Conservation (phyloP, 2,888 invertebrate species). For the Apamea anceps region DNA sequence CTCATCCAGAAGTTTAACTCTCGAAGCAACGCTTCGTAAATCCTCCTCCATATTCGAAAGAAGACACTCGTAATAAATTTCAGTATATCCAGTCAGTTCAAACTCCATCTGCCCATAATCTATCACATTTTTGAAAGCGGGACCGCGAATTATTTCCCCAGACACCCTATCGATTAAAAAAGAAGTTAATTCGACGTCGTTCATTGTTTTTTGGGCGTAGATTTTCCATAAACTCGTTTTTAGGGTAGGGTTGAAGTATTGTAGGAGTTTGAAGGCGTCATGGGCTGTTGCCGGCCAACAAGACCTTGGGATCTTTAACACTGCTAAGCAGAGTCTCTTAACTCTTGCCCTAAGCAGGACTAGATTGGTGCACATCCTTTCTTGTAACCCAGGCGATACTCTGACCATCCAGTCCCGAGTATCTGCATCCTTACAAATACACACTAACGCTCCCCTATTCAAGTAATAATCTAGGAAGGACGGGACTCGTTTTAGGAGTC, state of each 20-base stretch:
- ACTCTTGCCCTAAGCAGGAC: constrained; percentile 81
- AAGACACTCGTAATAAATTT: constrained; percentile 84
- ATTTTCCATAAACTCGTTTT: constrained; percentile 83
- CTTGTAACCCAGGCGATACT: constrained; percentile 83
- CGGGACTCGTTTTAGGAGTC: constrained; percentile 79
- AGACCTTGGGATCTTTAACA: constrained; percentile 79
- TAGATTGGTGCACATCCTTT: constrained; percentile 82
- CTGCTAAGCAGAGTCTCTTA: constrained; percentile 82
- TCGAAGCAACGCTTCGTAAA: constrained; percentile 81
- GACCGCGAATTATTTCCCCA: constrained; percentile 84
- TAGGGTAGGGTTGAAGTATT: constrained; percentile 84
- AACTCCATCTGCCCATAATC: constrained; percentile 86
- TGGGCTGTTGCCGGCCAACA: constrained; percentile 83
- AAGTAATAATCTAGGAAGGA: constrained; percentile 84
- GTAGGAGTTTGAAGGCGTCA: constrained; percentile 84
- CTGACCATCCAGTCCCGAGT: constrained; percentile 85
- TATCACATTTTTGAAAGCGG: constrained; percentile 83
- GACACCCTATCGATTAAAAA: constrained; percentile 84
- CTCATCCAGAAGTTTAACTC: constrained; percentile 82
- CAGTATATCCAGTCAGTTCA: constrained; percentile 83
- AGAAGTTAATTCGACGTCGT: constrained; percentile 79
- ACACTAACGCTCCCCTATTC: constrained; percentile 84
- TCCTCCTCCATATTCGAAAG: constrained; percentile 80
- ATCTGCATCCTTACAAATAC: constrained; percentile 82
- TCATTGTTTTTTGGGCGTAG: constrained; percentile 78